Conservation (phyloP, 2,113 vertebrate species). For the Rousettus leschenaultii region DNA sequence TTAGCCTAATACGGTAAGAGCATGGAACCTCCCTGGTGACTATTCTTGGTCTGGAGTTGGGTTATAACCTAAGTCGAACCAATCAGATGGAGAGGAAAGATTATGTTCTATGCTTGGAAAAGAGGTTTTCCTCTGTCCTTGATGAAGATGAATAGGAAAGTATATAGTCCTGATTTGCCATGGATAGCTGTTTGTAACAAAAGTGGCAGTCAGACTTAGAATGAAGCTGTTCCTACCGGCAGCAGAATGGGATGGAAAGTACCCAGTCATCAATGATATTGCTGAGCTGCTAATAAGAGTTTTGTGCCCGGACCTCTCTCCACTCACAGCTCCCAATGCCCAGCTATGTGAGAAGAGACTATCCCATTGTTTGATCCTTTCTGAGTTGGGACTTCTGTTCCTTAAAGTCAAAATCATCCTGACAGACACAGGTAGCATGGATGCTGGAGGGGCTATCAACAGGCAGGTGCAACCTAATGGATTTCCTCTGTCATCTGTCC, state of each 20-base stretch:
- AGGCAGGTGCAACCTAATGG: neutral
- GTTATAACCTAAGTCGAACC: neutral
- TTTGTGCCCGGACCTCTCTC: neutral
- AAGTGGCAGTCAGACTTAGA: neutral
- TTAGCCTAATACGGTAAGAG: neutral
- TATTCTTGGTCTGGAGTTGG: neutral
- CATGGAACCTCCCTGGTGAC: neutral
- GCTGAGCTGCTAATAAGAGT: neutral
- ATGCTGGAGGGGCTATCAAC: neutral
- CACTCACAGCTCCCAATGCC: neutral
- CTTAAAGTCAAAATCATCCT: neutral
- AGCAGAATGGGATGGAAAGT: neutral
- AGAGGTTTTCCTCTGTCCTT: neutral
- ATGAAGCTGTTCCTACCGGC: neutral
- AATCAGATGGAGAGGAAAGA: neutral
- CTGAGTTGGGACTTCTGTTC: neutral
- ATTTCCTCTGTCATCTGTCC: neutral
- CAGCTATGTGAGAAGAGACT: neutral
- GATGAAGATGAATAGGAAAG: neutral
- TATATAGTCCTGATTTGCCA: neutral
- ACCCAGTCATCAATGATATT: neutral
- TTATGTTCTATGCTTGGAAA: neutral
- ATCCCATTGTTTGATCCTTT: neutral
- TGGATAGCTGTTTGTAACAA: neutral
- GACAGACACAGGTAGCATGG: neutral